Evolutionary conservation across 2,888 invertebrate species (phyloP).

Genomic region (Eristalinus aeneus): DNA sequence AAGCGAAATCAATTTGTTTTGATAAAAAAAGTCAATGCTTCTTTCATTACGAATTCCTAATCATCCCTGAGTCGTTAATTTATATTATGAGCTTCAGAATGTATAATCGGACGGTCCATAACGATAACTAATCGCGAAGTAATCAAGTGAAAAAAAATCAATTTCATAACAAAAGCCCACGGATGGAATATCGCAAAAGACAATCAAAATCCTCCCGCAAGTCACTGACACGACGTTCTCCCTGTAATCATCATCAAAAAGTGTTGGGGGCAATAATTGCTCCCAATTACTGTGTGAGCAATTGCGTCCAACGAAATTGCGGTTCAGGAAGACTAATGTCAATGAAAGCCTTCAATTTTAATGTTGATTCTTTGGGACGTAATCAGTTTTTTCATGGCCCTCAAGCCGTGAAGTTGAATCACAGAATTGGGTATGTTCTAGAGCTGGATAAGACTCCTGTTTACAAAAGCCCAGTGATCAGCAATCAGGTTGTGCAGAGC

Average conservation of each 20-base stretch:
- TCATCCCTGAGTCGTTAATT: slow-evolving; percentile 12
- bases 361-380: slow-evolving; percentile 24
- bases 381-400: slow-evolving; percentile 25
- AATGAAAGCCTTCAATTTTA: slow-evolving; percentile 55
- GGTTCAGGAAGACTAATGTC: slow-evolving; percentile 15
- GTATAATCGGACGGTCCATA: slow-evolving; percentile 5
- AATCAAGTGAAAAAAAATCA: not conserved
- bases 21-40: slow-evolving; percentile 32
- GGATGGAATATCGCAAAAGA: slow-evolving; percentile 56
- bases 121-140: not conserved
- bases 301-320: not conserved
- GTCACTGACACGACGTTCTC: slow-evolving; percentile 6
- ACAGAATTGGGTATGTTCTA: slow-evolving; percentile 29
- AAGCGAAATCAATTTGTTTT: not conserved
- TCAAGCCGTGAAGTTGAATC: slow-evolving; percentile 7
- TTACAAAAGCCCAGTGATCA: slow-evolving; percentile 10
- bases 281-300: not conserved
- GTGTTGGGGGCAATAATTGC: not conserved
- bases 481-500: not conserved
- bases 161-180: not conserved
- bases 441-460: not conserved
- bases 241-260: slow-evolving; percentile 10
- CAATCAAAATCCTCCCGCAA: slow-evolving; percentile 37
- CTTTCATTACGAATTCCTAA: slow-evolving; percentile 14
- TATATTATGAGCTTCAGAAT: slow-evolving; percentile 32